Base-by-base conservation (phyloP, 2,113 vertebrate genomes). In the Lethenteron camtschaticum region DNA sequence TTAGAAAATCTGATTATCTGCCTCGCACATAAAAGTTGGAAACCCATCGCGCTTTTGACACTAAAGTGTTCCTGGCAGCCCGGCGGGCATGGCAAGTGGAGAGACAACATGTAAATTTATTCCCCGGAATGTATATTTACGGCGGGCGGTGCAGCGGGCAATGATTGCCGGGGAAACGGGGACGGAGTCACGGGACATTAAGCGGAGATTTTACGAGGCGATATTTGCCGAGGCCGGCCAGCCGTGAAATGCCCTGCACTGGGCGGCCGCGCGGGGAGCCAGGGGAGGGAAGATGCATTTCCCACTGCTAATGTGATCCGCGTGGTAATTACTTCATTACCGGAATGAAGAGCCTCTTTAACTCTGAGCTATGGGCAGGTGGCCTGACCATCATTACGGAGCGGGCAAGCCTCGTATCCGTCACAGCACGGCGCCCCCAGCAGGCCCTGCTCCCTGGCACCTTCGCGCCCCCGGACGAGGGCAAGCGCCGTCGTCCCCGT, bases 251-350 rank as follows among this genome's bases (percentile, higher is more conserved):
- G 63, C 63, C 63, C n/a, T 16, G 63, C 63, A 24, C 63, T 24
- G 24, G n/a, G 63, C 63, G 63, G 63, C 63, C n/a, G 24, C n/a
- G 24, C n/a, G n/a, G 63, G 63, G n/a, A 24, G 24, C 24, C 63
- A 24, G n/a, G 24, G 63, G 63, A 66, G 24, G 24, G 63, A 66
- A 66, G 63, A 66, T 66, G 63, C 63, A 66, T 66, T 66, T 66
- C 63, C 63, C 63, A 66, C n/a, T 24, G 63, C 63, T 66, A 66
- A 66, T 66, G 63, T 66, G 63, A 66, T 66, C 63, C 24, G 63
- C 63, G 63, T 66, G 63, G 63, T 66, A 66, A 66, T 66, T 66
- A 66, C 63, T 66, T 66, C 63, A 66, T 66, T 66, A 66, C 63
- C 63, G 63, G 63, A 66, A 66, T 66, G 63, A 66, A 66, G 63